Percentiles rank a stretch among this genome's conserved stretches.
Conservation (phyloP, 2,797 vertebrate genomes). For the Tachyglossus aculeatus region DNA sequence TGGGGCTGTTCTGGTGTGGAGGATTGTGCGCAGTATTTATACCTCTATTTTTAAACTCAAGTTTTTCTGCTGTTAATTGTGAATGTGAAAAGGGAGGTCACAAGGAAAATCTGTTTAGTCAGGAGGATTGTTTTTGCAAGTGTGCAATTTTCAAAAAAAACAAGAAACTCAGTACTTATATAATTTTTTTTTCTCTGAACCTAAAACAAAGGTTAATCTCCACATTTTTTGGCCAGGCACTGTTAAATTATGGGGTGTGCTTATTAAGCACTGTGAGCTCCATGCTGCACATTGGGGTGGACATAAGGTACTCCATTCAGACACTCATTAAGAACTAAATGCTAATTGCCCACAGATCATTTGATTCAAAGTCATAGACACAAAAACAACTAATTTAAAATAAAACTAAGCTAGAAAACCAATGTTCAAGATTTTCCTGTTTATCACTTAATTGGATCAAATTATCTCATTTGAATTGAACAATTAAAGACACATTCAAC, state of each 20-base stretch:
- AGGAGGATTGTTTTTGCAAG: background rate
- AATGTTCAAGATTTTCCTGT: too few species aligned
- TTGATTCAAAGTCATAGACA: too few species aligned
- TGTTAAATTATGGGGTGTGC: constrained; percentile 3
- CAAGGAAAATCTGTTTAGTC: background rate
- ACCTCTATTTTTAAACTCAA: constrained; percentile 11
- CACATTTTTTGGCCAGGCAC: background rate
- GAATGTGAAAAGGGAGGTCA: background rate
- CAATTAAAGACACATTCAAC: constrained; percentile 43
- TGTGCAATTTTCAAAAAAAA: constrained; percentile 8
- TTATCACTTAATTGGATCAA: too few species aligned
- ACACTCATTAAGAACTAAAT: too few species aligned
- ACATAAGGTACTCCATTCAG: too few species aligned
- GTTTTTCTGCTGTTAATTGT: background rate
- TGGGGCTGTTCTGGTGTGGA: background rate
- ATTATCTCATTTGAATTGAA: constrained; percentile 25
- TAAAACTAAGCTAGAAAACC: too few species aligned
- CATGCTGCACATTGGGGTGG: too few species aligned
- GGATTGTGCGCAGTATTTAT: background rate
- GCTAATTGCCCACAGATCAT: too few species aligned
- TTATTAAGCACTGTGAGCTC: too few species aligned
- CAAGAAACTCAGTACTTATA: constrained; percentile 19
- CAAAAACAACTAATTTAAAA: too few species aligned
- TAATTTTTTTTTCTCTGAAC: constrained; percentile 33
- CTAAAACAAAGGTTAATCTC: constrained; percentile 37